Evolutionary conservation across 1,140 invertebrate species (phyloP).

Genomic region (Drosophila parabipectinata): DNA sequence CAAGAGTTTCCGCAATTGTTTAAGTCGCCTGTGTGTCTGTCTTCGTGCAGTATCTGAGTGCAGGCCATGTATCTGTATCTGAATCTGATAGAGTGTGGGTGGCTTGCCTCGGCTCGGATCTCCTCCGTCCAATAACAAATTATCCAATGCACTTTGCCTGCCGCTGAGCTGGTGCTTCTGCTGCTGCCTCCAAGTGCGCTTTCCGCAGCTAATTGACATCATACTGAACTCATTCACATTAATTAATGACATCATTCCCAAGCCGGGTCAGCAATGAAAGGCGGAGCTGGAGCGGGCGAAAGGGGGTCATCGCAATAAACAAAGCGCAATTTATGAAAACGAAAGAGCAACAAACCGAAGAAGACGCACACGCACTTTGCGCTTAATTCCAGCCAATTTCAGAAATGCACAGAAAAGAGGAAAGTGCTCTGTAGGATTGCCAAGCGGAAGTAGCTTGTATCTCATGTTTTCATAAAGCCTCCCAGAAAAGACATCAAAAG

Average conservation of each 20-base stretch:
- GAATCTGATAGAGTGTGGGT: constrained; percentile 26
- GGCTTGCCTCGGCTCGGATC: constrained; percentile 19
- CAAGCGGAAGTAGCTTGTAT: constrained; percentile 38
- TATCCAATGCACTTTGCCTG: constrained; percentile 53
- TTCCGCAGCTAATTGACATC: constrained; percentile 82
- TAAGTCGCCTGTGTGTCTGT: constrained; percentile 25
- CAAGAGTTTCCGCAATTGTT: constrained; percentile 42
- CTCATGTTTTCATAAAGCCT: background rate
- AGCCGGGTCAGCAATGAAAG: constrained; percentile 51
- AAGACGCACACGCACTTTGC: constrained; percentile 59
- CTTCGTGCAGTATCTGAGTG: constrained; percentile 13
- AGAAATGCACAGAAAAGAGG: constrained; percentile 35
- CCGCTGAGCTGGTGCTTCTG: constrained; percentile 14
- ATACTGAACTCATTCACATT: constrained; percentile 83
- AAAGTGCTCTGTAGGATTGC: constrained; percentile 28
- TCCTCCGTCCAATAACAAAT: constrained; percentile 52
- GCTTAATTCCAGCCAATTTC: constrained; percentile 74
- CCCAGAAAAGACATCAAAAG: background rate
- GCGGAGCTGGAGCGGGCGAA: constrained; percentile 2
- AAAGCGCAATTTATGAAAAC: constrained; percentile 59
- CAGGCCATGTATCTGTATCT: constrained; percentile 3
- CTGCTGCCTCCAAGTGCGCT: constrained; percentile 61
- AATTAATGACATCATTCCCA: constrained; percentile 81
- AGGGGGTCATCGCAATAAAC: constrained; percentile 40
- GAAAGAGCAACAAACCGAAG: constrained; percentile 43